phyloP scores from a whole-genome alignment of 2,113 vertebrate genomes.

The Synodontis membranacea region DNA sequence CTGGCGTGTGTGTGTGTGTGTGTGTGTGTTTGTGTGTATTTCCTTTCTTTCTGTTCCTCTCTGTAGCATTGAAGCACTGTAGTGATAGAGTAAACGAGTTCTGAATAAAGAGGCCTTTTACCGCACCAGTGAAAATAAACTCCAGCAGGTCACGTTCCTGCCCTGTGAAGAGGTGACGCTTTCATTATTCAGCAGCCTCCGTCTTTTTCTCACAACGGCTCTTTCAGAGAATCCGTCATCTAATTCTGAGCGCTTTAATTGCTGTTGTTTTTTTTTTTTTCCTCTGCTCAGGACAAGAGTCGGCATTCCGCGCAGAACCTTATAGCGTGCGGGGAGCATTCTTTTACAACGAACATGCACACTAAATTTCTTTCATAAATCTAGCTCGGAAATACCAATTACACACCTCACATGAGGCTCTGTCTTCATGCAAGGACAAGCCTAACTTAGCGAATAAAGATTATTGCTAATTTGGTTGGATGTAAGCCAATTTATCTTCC shows the following conservation, averaged over 20 bases:
- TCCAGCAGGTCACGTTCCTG: conserved; percentile 7
- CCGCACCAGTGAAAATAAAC: background rate
- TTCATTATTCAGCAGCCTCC: conserved; percentile 27
- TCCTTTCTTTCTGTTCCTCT: background rate
- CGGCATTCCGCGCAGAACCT: conserved; percentile 30
- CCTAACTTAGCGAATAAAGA: background rate
- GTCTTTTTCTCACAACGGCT: background rate
- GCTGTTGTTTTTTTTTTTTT: conserved; percentile 41
- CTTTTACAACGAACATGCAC: background rate
- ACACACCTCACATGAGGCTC: conserved; percentile 14
- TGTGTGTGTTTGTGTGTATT: conserved; percentile 25
- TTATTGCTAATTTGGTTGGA: conserved; percentile 2
- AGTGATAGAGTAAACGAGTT: conserved; percentile 25
- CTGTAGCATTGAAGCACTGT: background rate
- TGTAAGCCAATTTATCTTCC: background rate
- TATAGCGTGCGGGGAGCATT: background rate
- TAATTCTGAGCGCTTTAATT: conserved; percentile 25
- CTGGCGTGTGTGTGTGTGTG: conserved; percentile 13
- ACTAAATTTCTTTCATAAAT: conserved; percentile 14
- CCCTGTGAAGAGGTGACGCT: conserved; percentile 24
- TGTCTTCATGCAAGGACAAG: background rate
- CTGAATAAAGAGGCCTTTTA: conserved; percentile 28
- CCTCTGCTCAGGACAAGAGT: conserved; percentile 33
- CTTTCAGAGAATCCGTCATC: conserved; percentile 4
- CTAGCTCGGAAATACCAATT: background rate